A percentile compares a stretch with the other conserved stretches of the same genome.
Evolutionary conservation across 1,140 invertebrate genomes (phyloP).

Genomic region (Grapholita molesta): DNA sequence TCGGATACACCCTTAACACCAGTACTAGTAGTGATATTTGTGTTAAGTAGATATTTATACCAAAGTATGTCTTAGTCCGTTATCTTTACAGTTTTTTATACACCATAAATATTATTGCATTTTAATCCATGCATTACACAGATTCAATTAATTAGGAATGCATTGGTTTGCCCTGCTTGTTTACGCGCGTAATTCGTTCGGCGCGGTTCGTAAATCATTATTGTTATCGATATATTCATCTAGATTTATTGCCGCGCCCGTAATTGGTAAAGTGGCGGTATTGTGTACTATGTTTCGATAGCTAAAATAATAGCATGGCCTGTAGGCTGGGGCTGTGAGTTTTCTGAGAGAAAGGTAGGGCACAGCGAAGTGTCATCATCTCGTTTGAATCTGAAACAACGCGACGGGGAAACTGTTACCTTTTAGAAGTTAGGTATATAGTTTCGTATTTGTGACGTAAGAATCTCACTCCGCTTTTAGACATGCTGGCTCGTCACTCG

Average conservation of each 20-base stretch:
- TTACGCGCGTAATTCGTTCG: constrained; percentile 27
- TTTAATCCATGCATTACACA: constrained; percentile 36
- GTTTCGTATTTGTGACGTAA: no score
- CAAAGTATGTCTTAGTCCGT: not conserved
- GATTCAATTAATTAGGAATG: constrained; percentile 43
- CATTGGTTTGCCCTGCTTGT: constrained; percentile 23
- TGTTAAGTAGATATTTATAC: not conserved
- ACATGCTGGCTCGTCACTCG: no score
- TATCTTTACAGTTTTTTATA: not conserved
- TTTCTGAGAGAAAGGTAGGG: no score
- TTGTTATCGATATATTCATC: constrained; percentile 50
- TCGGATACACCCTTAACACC: no score
- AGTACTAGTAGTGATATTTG: no score
- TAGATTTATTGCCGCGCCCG: constrained; percentile 41
- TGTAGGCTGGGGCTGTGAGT: not conserved
- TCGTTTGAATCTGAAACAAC: no score
- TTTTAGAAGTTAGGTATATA: no score
- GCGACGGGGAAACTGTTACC: no score
- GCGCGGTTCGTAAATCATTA: constrained; percentile 24
- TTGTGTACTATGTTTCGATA: constrained; percentile 13
- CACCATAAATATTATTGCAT: not conserved
- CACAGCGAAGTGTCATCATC: no score
- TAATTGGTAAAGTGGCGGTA: constrained; percentile 19
- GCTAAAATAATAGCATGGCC: not conserved
- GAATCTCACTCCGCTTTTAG: no score